Percentiles rank a stretch among this genome's conserved stretches.
Conservation (phyloP, 2,888 invertebrate species). For the Andrena haemorrhoa region DNA sequence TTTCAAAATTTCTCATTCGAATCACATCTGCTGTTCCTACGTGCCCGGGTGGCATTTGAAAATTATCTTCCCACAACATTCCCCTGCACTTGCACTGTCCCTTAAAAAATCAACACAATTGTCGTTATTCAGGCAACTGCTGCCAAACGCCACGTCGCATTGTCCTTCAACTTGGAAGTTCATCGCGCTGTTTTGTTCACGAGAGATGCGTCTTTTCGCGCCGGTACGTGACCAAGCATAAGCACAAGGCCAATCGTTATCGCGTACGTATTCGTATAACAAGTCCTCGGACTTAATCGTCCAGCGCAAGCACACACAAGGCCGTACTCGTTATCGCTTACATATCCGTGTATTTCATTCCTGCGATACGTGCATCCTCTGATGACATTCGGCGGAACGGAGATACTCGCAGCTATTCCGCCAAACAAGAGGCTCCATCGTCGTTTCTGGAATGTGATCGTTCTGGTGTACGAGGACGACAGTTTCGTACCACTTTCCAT, state of each 20-base stretch:
- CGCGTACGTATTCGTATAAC: constrained; percentile 64
- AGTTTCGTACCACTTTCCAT: background rate
- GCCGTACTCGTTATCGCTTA: constrained; percentile 74
- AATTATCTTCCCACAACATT: background rate
- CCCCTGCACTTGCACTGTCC: background rate
- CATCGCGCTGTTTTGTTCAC: constrained; percentile 37
- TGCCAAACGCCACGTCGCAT: background rate
- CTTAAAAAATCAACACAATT: background rate
- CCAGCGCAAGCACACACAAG: constrained; percentile 73
- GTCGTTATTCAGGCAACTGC: background rate
- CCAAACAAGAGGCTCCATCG: background rate
- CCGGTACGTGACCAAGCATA: constrained; percentile 43
- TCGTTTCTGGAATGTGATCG: background rate
- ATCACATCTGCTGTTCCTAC: too few species aligned
- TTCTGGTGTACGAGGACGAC: background rate
- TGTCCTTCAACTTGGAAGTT: constrained; percentile 30
- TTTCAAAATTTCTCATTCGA: too few species aligned
- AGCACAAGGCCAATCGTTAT: constrained; percentile 64
- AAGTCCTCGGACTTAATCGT: constrained; percentile 77
- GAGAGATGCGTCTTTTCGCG: constrained; percentile 24
- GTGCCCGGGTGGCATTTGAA: background rate
- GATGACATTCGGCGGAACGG: constrained; percentile 20
- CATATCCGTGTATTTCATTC: constrained; percentile 66
- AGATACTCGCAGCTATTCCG: constrained; percentile 15
- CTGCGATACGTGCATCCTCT: constrained; percentile 51